phyloP scores from a whole-genome alignment of 2,113 vertebrate genomes.

The Phodopus roborovskii region DNA sequence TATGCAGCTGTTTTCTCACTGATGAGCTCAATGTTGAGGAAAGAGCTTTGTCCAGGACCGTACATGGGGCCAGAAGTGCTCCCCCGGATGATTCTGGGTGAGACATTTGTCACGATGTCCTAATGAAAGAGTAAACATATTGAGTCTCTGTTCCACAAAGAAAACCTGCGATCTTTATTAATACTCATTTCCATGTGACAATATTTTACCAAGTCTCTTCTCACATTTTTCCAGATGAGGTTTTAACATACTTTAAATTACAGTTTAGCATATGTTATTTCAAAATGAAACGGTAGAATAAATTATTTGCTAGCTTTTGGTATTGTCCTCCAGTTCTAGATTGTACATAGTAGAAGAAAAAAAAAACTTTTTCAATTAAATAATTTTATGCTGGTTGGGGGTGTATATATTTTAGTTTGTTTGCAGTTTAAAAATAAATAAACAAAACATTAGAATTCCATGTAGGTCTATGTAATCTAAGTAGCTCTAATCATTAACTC shows the following conservation, averaged over 20 bases:
- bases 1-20: constrained; percentile 96
- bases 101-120: constrained; percentile 97
- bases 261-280: constrained; percentile 41
- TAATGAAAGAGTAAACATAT: constrained; percentile 80
- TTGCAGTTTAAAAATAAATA: constrained; percentile 57
- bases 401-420: constrained; percentile 42
- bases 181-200: constrained; percentile 26
- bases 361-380: constrained; percentile 60
- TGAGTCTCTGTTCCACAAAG: constrained; percentile 32
- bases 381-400: background rate
- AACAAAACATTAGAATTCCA: constrained; percentile 6
- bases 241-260: constrained; percentile 61
- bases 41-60: constrained; percentile 94
- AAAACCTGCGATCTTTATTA: constrained; percentile 52
- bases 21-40: constrained; percentile 96
- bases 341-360: background rate
- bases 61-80: constrained; percentile 92
- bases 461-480: constrained; percentile 54
- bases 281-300: constrained; percentile 42
- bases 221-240: constrained; percentile 11
- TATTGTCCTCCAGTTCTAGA: constrained; percentile 15
- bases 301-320: constrained; percentile 31
- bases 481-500: constrained; percentile 45
- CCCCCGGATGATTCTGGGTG: constrained; percentile 95
- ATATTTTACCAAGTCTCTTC: constrained; percentile 40